These are phyloP conservation scores for Puntigrus tetrazona DNA, from an alignment of 2,113 vertebrate species.

Conservation along the genomic window DNA sequence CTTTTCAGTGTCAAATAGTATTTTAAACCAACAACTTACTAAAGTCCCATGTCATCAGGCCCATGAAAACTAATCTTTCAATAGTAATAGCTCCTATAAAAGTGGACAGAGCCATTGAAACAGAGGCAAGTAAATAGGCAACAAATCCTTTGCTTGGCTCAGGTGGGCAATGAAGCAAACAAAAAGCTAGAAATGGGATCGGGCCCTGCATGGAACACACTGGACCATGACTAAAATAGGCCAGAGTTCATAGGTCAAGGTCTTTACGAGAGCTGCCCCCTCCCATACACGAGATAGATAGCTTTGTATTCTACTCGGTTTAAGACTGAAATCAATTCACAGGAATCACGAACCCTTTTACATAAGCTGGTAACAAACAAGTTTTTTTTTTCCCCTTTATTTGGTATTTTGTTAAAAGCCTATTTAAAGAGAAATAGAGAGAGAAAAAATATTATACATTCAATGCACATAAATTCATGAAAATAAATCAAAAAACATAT, in stretches of 20 bases:
- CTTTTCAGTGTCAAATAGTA: conserved; percentile 58
- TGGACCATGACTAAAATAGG: conserved; percentile 76
- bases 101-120: conserved; percentile 81
- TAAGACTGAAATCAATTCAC: neutral
- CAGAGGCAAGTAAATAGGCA: conserved; percentile 85
- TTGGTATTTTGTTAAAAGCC: neutral
- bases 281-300: conserved; percentile 42
- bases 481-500: neutral
- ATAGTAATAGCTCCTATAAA: conserved; percentile 88
- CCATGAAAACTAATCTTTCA: conserved; percentile 84
- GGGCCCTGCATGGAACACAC: conserved; percentile 76
- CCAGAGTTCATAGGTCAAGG: conserved; percentile 80
- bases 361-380: neutral
- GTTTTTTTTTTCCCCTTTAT: neutral
- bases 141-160: conserved; percentile 86
- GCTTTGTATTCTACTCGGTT: conserved; percentile 9
- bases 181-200: conserved; percentile 80
- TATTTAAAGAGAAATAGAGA: neutral
- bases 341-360: conserved; percentile 46
- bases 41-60: conserved; percentile 81
- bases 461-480: neutral
- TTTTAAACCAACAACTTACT: conserved; percentile 60
- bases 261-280: conserved; percentile 65
- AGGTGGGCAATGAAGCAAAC: conserved; percentile 85
- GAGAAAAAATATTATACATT: neutral